Conservation (phyloP, 2,888 invertebrate genomes). For the Drosophila mimetica region DNA sequence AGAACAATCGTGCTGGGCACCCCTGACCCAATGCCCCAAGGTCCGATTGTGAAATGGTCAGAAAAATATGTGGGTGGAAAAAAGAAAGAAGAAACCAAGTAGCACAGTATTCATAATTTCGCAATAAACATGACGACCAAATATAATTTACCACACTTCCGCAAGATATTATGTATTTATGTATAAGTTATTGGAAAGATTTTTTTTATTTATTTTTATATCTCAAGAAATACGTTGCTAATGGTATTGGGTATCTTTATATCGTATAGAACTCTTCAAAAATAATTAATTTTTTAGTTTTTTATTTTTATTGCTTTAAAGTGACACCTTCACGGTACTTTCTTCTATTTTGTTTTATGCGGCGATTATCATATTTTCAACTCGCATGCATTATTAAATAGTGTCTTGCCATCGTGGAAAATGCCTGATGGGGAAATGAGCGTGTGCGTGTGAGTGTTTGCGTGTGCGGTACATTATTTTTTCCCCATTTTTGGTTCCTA, state of each 20-base stretch:
- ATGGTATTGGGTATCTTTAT: too few relatives aligned
- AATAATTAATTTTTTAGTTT: too few relatives aligned
- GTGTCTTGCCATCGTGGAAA: not conserved
- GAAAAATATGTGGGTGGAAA: not conserved
- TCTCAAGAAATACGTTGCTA: too few relatives aligned
- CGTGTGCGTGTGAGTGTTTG: constrained; percentile 20
- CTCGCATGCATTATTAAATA: not conserved
- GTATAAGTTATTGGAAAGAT: too few relatives aligned
- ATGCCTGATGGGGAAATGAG: constrained; percentile 6
- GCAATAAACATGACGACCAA: constrained; percentile 75
- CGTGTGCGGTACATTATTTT: constrained; percentile 51
- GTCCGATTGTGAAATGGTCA: constrained; percentile 2
- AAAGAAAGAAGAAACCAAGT: constrained; percentile 35
- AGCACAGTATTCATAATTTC: constrained; percentile 74
- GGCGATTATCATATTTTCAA: not conserved
- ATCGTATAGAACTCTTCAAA: too few relatives aligned
- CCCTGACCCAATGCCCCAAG: constrained; percentile 6
- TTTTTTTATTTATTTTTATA: not conserved
- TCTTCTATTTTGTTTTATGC: not conserved
- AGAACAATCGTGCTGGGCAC: not conserved
- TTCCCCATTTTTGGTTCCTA: constrained; percentile 72
- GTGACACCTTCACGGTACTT: not conserved
- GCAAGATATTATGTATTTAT: not conserved
- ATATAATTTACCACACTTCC: constrained; percentile 52
- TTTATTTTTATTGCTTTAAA: too few relatives aligned